Evolutionary conservation across 1,140 invertebrate species (phyloP).

Genomic region (Scaptomyza pallida): DNA sequence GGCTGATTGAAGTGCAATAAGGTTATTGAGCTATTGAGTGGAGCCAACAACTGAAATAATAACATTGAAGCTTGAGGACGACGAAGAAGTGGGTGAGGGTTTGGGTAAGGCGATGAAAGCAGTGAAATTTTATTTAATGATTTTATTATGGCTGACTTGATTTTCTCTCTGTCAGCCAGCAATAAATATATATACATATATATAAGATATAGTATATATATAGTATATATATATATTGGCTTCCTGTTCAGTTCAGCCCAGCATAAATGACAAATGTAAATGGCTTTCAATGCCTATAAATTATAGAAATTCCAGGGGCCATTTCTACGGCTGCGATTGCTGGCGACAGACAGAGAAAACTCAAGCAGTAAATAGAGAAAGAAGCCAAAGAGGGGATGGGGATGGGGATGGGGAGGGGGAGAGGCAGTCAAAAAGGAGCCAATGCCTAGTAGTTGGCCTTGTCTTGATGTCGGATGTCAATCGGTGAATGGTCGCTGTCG

Average conservation of each 20-base stretch:
- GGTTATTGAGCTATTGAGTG: conserved; percentile 35
- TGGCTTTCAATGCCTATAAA: conserved; percentile 72
- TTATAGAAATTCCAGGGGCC: conserved; percentile 68
- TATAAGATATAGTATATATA: conserved; percentile 16
- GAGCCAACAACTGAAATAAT: conserved; percentile 30
- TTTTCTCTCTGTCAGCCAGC: conserved; percentile 21
- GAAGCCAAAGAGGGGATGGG: neutral
- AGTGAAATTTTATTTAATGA: conserved; percentile 63
- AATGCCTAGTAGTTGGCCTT: conserved; percentile 31
- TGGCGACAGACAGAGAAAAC: conserved; percentile 61
- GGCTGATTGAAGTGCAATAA: conserved; percentile 46
- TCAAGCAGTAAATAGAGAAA: conserved; percentile 1
- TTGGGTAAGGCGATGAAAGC: neutral
- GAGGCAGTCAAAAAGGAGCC: neutral
- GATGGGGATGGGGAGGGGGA: neutral
- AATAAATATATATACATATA: conserved; percentile 26
- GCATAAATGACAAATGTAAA: conserved; percentile 72
- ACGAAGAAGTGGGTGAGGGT: neutral
- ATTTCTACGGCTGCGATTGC: conserved; percentile 66
- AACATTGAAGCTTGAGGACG: conserved; percentile 13
- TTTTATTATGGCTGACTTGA: conserved; percentile 51
- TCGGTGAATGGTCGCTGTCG: conserved; percentile 3
- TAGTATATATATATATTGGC: conserved; percentile 19
- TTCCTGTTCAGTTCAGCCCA: conserved; percentile 37
- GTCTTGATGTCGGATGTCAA: conserved; percentile 17